Evolutionary conservation across 2,113 vertebrate genomes (phyloP).

Genomic region (Pterocles burchelli): DNA sequence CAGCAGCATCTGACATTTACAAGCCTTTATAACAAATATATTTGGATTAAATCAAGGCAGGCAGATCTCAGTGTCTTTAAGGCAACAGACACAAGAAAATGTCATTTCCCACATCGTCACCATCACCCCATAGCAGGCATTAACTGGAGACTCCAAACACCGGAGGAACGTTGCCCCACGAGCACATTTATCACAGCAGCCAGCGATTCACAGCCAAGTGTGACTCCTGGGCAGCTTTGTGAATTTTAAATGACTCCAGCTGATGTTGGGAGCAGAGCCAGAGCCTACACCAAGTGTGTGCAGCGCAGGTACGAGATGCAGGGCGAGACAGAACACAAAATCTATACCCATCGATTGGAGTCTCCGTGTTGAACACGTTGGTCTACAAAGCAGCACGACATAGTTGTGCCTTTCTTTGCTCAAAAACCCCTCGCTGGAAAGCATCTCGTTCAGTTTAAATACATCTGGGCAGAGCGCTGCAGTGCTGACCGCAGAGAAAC

Average conservation of each 20-base stretch:
- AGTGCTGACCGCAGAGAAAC: neutral
- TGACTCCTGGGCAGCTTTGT: neutral
- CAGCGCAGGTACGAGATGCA: fast-evolving
- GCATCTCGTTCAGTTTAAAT: fast-evolving
- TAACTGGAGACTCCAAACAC: neutral
- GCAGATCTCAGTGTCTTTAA: neutral
- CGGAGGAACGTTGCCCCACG: neutral
- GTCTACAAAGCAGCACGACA: neutral
- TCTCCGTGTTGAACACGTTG: neutral
- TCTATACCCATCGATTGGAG: neutral
- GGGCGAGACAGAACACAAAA: neutral
- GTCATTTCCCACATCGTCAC: neutral
- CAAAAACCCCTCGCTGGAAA: neutral
- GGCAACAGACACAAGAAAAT: neutral
- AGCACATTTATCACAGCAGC: fast-evolving
- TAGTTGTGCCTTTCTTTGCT: neutral
- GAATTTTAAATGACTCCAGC: neutral
- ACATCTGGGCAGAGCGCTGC: fast-evolving
- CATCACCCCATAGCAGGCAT: neutral
- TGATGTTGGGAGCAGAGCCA: neutral
- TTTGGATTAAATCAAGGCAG: neutral
- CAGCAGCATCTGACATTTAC: neutral
- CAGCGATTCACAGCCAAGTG: neutral
- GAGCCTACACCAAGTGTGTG: neutral
- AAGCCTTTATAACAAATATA: neutral